phyloP scores from a whole-genome alignment of 2,797 vertebrate genomes.

The Halcyon smyrnensis region DNA sequence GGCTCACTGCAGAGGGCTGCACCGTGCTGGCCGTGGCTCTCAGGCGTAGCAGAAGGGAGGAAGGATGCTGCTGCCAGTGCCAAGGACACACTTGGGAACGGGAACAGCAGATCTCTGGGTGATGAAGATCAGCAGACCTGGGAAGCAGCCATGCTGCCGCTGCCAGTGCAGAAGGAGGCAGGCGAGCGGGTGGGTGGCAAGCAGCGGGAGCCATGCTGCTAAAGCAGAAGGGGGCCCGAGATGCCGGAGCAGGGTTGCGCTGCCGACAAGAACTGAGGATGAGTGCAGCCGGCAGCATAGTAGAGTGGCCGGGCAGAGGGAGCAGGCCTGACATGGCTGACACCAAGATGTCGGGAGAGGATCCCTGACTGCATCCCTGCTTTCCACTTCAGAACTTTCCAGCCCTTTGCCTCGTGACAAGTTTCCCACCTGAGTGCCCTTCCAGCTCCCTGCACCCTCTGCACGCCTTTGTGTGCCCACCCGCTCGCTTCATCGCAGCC shows the following conservation, averaged over 20 bases:
- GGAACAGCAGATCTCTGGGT: conserved; percentile 1
- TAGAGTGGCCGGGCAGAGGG: neutral
- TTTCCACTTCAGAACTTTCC: conserved; percentile 38
- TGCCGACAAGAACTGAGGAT: neutral
- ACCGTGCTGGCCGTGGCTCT: neutral
- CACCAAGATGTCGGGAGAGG: neutral
- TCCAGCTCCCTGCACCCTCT: neutral
- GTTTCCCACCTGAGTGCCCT: neutral
- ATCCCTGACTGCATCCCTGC: neutral
- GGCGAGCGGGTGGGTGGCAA: neutral
- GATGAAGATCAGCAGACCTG: conserved; percentile 31
- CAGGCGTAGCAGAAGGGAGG: conserved; percentile 34
- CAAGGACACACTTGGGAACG: neutral
- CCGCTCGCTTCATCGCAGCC: rapidly evolving
- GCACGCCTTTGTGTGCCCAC: neutral
- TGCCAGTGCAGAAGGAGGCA: neutral
- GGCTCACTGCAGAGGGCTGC: neutral
- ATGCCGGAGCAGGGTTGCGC: rapidly evolving
- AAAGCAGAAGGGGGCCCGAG: neutral
- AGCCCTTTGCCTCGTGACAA: neutral
- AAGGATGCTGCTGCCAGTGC: conserved; percentile 34
- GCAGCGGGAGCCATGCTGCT: neutral
- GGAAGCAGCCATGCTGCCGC: neutral
- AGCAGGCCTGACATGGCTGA: neutral
- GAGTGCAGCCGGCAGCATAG: neutral